Conservation (phyloP, 30 jellyfish, hydroid and myxozoan genomes). For the Catostylus mosaicus region DNA sequence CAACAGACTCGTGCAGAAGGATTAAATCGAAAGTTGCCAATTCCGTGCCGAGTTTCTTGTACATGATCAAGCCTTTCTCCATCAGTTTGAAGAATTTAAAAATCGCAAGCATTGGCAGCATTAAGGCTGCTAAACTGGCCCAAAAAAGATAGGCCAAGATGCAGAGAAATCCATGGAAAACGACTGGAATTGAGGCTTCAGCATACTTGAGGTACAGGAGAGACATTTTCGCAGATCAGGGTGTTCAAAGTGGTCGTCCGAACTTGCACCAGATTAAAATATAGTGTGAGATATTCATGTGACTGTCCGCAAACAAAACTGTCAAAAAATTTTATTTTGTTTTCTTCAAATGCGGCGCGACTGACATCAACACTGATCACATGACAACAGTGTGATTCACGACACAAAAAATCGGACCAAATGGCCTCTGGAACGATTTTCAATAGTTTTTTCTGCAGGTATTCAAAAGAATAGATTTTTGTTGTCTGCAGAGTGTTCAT, state of each 20-base stretch:
- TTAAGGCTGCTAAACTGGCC: conserved; percentile 87
- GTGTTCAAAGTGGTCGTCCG: not conserved
- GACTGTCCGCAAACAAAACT: conserved; percentile 51
- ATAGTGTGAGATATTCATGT: conserved; percentile 9
- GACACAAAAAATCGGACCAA: conserved; percentile 33
- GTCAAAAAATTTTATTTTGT: conserved; percentile 29
- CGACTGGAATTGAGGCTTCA: conserved; percentile 85
- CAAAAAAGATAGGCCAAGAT: conserved; percentile 92
- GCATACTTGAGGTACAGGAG: conserved; percentile 84
- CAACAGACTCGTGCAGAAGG: conserved; percentile 84
- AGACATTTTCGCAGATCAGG: conserved; percentile 65
- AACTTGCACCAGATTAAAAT: not conserved
- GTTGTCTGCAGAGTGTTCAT: too few relatives aligned
- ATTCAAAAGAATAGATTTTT: too few relatives aligned
- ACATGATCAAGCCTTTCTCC: conserved; percentile 69
- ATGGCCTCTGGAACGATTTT: too few relatives aligned
- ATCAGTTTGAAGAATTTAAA: conserved; percentile 72
- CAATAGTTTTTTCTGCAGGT: too few relatives aligned
- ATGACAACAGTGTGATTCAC: conserved; percentile 4
- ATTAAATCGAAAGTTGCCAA: conserved; percentile 77
- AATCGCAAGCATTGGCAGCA: conserved; percentile 81
- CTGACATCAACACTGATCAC: conserved; percentile 37
- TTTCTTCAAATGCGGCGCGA: conserved; percentile 18
- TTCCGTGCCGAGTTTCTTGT: conserved; percentile 80
- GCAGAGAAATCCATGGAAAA: conserved; percentile 94